Conservation (phyloP, 2,113 vertebrate species). For the Jaculus jaculus region DNA sequence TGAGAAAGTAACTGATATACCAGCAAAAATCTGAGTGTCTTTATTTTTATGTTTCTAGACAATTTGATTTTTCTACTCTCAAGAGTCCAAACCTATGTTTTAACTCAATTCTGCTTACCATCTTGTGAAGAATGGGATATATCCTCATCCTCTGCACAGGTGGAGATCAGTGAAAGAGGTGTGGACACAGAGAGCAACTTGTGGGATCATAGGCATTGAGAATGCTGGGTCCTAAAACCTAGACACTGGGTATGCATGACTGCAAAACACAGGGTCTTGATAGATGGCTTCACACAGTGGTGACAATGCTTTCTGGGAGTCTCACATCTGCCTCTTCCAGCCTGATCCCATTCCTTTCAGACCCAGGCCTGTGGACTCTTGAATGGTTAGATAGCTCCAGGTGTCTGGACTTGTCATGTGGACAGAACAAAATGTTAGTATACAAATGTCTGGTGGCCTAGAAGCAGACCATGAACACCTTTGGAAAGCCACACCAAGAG, state of each 20-base stretch:
- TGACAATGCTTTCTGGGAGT: neutral
- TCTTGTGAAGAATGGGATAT: neutral
- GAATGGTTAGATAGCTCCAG: neutral
- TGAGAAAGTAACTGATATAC: too few species aligned
- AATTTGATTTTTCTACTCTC: neutral
- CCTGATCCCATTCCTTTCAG: neutral
- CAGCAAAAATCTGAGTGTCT: neutral
- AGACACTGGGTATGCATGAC: neutral
- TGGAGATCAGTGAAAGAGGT: neutral
- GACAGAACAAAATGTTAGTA: neutral
- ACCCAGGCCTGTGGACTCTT: neutral
- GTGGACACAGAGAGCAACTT: neutral
- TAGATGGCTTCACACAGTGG: neutral
- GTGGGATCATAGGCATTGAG: neutral
- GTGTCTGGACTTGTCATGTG: neutral
- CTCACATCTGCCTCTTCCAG: neutral
- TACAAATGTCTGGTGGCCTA: neutral
- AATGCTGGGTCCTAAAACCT: neutral
- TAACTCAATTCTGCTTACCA: neutral
- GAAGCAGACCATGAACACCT: neutral
- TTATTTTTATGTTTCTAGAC: constrained; percentile 33
- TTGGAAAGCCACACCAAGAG: neutral
- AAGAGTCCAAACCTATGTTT: neutral
- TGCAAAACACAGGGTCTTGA: neutral
- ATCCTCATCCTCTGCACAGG: neutral